phyloP scores from a whole-genome alignment of 2,797 vertebrate genomes.

The Brachymystax lenok region DNA sequence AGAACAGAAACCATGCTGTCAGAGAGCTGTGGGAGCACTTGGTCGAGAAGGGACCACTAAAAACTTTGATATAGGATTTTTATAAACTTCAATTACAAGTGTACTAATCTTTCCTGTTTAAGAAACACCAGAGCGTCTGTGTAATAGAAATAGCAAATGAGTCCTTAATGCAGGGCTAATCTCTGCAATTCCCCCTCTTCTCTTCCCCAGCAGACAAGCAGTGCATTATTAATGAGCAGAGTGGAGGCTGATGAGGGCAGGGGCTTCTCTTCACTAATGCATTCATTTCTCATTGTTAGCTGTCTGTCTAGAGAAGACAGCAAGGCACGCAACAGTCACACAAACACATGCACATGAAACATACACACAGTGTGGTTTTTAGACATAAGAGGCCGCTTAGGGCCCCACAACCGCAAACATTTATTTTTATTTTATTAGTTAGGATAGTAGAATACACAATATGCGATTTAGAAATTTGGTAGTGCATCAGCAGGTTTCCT shows the following conservation, averaged over 20 bases:
- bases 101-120: conserved; percentile 56
- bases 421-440: too few relatives aligned
- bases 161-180: conserved; percentile 72
- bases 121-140: conserved; percentile 61
- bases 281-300: conserved; percentile 73
- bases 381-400: too few relatives aligned
- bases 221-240: conserved; percentile 74
- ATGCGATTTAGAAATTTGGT: too few relatives aligned
- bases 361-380: too few relatives aligned
- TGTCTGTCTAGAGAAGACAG: conserved; percentile 39
- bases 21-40: not conserved
- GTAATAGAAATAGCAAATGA: conserved; percentile 67
- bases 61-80: conserved; percentile 50
- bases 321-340: not conserved
- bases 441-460: too few relatives aligned
- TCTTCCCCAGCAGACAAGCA: conserved; percentile 38
- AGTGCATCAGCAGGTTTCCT: too few relatives aligned
- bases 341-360: not conserved
- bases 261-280: conserved; percentile 68
- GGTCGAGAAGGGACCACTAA: conserved; percentile 27
- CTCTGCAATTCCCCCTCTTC: conserved; percentile 62
- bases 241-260: conserved; percentile 58
- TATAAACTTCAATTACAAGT: conserved; percentile 56
- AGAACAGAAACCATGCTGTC: not conserved
- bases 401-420: too few relatives aligned